Evolutionary conservation across 2,113 vertebrate species (phyloP).

Genomic region (Proterorhinus semilunaris): DNA sequence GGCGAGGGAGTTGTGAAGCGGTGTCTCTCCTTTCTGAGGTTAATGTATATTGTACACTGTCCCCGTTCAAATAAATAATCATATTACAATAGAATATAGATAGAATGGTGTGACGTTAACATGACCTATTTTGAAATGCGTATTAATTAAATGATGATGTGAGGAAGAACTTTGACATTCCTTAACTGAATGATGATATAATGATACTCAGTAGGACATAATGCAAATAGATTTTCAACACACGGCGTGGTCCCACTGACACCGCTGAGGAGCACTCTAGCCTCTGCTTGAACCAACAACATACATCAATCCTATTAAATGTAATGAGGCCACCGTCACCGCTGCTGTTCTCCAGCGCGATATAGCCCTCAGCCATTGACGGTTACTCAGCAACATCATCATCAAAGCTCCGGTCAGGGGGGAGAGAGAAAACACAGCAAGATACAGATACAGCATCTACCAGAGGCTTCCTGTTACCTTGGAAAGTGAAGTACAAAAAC

Average conservation of each 20-base stretch:
- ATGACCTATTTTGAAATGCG: too few relatives aligned
- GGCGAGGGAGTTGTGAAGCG: too few relatives aligned
- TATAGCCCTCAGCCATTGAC: slow-evolving; percentile 18
- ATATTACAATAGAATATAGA: too few relatives aligned
- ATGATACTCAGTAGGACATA: neutral
- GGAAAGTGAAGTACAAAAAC: slow-evolving; percentile 4
- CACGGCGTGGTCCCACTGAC: neutral
- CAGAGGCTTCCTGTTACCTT: slow-evolving; percentile 13
- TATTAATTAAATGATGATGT: too few relatives aligned
- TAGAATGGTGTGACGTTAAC: too few relatives aligned
- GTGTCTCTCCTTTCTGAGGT: too few relatives aligned
- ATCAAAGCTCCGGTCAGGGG: slow-evolving; percentile 25
- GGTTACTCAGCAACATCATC: slow-evolving; percentile 36
- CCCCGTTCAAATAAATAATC: too few relatives aligned
- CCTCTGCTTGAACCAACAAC: neutral
- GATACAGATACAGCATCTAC: neutral
- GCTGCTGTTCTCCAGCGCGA: neutral
- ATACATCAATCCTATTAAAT: neutral
- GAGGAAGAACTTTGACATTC: too few relatives aligned
- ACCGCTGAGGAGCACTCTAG: neutral
- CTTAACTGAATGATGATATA: too few relatives aligned
- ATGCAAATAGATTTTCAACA: neutral
- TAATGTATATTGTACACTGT: too few relatives aligned
- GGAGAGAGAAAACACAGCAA: neutral
- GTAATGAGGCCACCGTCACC: neutral